phyloP scores from a whole-genome alignment of 2,888 invertebrate genomes.

The Hydriomena furcata region DNA sequence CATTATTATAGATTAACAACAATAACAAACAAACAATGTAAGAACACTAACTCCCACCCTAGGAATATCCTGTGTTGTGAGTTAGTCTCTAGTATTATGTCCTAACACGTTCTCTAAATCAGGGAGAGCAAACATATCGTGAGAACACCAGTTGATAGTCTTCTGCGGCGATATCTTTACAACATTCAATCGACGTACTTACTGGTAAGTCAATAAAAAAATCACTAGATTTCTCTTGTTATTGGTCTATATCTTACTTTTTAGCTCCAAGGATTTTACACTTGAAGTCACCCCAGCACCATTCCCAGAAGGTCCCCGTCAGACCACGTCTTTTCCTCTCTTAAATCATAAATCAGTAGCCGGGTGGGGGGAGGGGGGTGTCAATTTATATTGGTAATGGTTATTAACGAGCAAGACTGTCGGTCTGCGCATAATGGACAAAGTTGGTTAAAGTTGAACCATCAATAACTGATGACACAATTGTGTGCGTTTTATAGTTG shows the following conservation, averaged over 20 bases:
- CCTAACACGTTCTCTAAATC: too few relatives aligned
- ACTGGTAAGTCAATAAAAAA: too few relatives aligned
- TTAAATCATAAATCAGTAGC: slow-evolving; percentile 33
- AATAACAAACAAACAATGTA: too few relatives aligned
- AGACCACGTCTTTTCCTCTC: slow-evolving; percentile 21
- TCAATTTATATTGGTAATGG: slow-evolving; percentile 52
- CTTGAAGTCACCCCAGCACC: slow-evolving; percentile 43
- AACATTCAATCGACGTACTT: too few relatives aligned
- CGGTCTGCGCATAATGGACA: slow-evolving; percentile 61
- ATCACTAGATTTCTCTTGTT: too few relatives aligned
- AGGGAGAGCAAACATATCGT: too few relatives aligned
- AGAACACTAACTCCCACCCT: too few relatives aligned
- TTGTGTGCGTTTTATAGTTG: slow-evolving; percentile 41
- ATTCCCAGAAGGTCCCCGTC: slow-evolving; percentile 42
- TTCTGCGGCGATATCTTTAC: too few relatives aligned
- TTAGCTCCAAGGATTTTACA: slow-evolving; percentile 34
- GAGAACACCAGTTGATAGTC: too few relatives aligned
- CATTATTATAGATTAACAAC: too few relatives aligned
- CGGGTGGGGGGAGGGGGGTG: slow-evolving; percentile 31
- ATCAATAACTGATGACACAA: slow-evolving; percentile 72
- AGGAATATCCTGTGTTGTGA: too few relatives aligned
- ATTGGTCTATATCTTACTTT: neutral
- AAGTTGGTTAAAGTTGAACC: slow-evolving; percentile 66
- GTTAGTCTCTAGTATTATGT: too few relatives aligned
- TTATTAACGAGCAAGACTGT: slow-evolving; percentile 64